These are phyloP conservation scores for Carassius gibelio DNA, from an alignment of 2,113 vertebrate species.

Conservation along the genomic window DNA sequence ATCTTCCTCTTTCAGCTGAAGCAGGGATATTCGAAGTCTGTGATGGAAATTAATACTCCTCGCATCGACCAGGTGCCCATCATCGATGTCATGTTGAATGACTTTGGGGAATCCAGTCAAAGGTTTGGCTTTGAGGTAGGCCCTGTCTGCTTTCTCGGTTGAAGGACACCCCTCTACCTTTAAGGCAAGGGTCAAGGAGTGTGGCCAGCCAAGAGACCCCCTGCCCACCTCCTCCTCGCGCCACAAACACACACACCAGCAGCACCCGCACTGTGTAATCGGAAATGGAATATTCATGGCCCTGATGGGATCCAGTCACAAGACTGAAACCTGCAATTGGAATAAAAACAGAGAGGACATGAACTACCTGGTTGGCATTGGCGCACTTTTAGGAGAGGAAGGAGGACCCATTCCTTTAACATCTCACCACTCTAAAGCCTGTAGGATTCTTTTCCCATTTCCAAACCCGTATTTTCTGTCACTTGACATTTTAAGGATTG, in stretches of 20 bases:
- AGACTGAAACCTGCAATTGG: conserved; percentile 82
- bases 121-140: conserved; percentile 98
- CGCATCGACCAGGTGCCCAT: conserved; percentile 97
- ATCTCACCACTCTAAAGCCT: conserved; percentile 34
- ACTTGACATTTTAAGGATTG: neutral
- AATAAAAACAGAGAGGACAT: conserved; percentile 74
- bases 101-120: conserved; percentile 97
- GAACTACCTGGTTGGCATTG: conserved; percentile 82
- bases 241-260: conserved; percentile 70
- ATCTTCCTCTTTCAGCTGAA: conserved; percentile 77
- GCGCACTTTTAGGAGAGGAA: conserved; percentile 70
- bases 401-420: conserved; percentile 57
- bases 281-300: conserved; percentile 64
- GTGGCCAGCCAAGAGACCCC: conserved; percentile 74
- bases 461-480: conserved; percentile 13
- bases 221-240: conserved; percentile 70
- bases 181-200: conserved; percentile 57
- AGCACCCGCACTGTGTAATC: conserved; percentile 47
- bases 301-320: conserved; percentile 52
- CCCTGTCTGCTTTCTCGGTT: conserved; percentile 96
- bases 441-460: neutral
- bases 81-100: conserved; percentile 98
- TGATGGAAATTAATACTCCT: conserved; percentile 97
- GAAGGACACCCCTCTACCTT: conserved; percentile 70
- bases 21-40: conserved; percentile 89